Evolutionary conservation across 2,888 invertebrate species (phyloP).

Genomic region (Amphipoea lucens): DNA sequence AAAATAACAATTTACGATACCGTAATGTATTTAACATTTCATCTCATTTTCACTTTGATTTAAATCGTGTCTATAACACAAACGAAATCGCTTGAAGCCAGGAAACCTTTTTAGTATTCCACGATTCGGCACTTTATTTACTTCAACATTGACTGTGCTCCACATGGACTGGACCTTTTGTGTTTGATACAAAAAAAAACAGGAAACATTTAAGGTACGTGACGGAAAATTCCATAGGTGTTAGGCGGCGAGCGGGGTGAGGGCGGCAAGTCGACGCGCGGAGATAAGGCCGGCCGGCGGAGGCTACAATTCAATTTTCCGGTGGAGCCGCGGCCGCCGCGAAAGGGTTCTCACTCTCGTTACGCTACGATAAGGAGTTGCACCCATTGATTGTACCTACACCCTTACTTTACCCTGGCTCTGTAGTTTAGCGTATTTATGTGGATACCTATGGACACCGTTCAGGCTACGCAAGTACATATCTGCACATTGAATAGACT

Average conservation of each 20-base stretch:
- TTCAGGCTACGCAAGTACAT: not conserved
- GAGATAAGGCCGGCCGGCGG: constrained; percentile 73
- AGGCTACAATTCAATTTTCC: constrained; percentile 85
- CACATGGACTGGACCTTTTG: constrained; percentile 64
- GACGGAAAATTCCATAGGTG: constrained; percentile 72
- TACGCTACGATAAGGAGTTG: constrained; percentile 58
- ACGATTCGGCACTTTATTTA: constrained; percentile 51
- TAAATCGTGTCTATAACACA: constrained; percentile 28
- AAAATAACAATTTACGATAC: not conserved
- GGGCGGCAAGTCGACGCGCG: constrained; percentile 60
- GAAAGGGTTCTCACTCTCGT: constrained; percentile 63
- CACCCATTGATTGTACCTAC: constrained; percentile 42
- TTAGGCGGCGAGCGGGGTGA: constrained; percentile 53
- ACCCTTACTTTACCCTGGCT: constrained; percentile 30
- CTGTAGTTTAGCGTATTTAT: not conserved
- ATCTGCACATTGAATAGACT: not conserved
- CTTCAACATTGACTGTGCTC: constrained; percentile 44
- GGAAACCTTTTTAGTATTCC: constrained; percentile 40
- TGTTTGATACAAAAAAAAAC: constrained; percentile 73
- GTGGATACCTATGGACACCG: not conserved
- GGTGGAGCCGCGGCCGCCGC: constrained; percentile 66
- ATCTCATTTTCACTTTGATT: constrained; percentile 27
- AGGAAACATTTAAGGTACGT: constrained; percentile 71
- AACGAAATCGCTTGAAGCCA: constrained; percentile 36
- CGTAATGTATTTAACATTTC: constrained; percentile 1